These are phyloP conservation scores for Thalassoma bifasciatum DNA, from an alignment of 2,113 vertebrate species.

Conservation along the genomic window DNA sequence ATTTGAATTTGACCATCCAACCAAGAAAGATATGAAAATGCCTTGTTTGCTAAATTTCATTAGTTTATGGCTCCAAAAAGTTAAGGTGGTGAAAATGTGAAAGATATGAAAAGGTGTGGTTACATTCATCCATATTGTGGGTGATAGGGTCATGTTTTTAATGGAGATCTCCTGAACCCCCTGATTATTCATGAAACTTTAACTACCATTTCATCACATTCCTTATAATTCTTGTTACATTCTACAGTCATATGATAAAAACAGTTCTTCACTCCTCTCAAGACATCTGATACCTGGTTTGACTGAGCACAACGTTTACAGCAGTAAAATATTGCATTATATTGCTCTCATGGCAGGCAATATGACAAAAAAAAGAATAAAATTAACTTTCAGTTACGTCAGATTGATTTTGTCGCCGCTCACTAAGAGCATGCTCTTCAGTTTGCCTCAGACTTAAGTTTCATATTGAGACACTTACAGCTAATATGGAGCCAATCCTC, in stretches of 20 bases:
- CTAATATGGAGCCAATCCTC: slow-evolving; percentile 39
- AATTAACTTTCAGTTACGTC: slow-evolving; percentile 15
- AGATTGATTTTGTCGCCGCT: slow-evolving; percentile 37
- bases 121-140: background rate
- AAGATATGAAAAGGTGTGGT: background rate
- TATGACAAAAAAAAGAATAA: background rate
- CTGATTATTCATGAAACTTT: background rate
- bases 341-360: slow-evolving; percentile 12
- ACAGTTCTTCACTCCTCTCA: no score
- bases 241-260: no score
- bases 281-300: no score
- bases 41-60: no score
- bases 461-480: slow-evolving; percentile 36
- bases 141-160: no score
- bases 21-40: no score
- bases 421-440: slow-evolving; percentile 51
- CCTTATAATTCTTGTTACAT: background rate
- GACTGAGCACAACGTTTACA: no score
- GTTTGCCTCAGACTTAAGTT: slow-evolving; percentile 59
- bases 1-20: no score
- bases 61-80: no score
- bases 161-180: background rate
- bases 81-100: background rate
- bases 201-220: background rate
- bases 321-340: background rate